Percentiles rank a stretch among this genome's conserved stretches.
Evolutionary conservation across 2,888 invertebrate species (phyloP).

Genomic region (Acrocyrtus sp.): DNA sequence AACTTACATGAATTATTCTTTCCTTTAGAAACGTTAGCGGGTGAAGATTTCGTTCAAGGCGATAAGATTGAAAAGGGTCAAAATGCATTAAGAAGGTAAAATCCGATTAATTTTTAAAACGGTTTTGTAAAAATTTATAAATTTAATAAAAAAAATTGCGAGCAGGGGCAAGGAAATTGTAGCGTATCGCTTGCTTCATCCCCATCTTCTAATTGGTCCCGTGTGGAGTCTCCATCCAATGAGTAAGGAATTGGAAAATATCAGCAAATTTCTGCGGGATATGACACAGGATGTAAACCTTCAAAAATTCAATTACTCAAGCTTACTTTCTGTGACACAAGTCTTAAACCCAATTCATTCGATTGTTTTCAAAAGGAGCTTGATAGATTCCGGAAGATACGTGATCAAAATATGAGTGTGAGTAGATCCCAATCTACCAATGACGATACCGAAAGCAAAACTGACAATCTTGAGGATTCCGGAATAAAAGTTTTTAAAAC

Average conservation of each 20-base stretch:
- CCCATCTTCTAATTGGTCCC: neutral
- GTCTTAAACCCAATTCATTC: too few species aligned
- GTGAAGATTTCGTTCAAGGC: neutral
- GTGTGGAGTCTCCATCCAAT: slow-evolving; percentile 12
- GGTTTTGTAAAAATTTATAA: neutral
- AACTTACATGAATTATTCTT: neutral
- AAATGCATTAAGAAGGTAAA: neutral
- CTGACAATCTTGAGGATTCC: neutral
- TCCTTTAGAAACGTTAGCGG: neutral
- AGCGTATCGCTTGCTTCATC: slow-evolving; percentile 5
- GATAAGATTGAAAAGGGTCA: neutral
- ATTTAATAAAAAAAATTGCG: too few species aligned
- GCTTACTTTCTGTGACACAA: too few species aligned
- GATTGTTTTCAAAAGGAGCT: too few species aligned
- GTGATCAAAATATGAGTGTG: neutral
- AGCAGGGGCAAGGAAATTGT: slow-evolving; percentile 6
- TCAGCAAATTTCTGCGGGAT: too few species aligned
- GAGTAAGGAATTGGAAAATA: neutral
- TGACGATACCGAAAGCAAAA: neutral
- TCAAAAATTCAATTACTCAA: too few species aligned
- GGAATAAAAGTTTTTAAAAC: neutral
- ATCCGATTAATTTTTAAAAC: too few species aligned
- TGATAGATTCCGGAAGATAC: too few species aligned
- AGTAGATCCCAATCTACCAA: too few species aligned
- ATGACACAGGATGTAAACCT: too few species aligned